A percentile compares a stretch with the other conserved stretches of the same genome.
phyloP scores from a whole-genome alignment of 2,797 vertebrate species.

The Brotula barbata region DNA sequence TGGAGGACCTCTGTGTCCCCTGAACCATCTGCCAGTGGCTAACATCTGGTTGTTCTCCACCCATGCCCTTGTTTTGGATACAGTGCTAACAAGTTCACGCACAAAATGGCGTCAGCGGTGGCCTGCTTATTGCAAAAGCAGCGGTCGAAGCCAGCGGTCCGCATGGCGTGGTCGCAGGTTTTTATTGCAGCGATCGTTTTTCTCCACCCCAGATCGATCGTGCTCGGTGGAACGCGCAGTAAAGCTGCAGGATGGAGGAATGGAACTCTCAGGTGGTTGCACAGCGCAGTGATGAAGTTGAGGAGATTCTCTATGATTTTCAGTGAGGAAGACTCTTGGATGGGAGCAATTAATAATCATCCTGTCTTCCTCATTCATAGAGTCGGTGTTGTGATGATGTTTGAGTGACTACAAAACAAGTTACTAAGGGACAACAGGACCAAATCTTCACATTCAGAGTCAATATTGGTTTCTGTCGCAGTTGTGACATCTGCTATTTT shows the following conservation, averaged over 20 bases:
- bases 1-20: slow-evolving; percentile 47
- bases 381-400: no score
- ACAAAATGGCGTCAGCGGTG: slow-evolving; percentile 48
- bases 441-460: no score
- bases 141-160: slow-evolving; percentile 18
- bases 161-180: slow-evolving; percentile 1
- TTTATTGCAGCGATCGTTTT: slow-evolving; percentile 11
- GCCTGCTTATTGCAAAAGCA: slow-evolving; percentile 28
- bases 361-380: no score
- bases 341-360: no score
- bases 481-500: no score
- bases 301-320: no score
- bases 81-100: slow-evolving; percentile 61
- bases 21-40: slow-evolving; percentile 58
- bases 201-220: slow-evolving; percentile 21
- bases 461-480: no score
- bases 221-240: slow-evolving; percentile 3
- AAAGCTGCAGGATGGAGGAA: slow-evolving; percentile 12
- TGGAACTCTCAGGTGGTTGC: no score
- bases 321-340: no score
- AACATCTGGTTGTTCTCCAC: slow-evolving; percentile 72
- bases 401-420: no score
- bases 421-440: no score
- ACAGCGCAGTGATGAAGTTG: no score
- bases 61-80: slow-evolving; percentile 73